Evolutionary conservation across 2,113 vertebrate genomes (phyloP).

Genomic region (Melanostigma gelatinosum): DNA sequence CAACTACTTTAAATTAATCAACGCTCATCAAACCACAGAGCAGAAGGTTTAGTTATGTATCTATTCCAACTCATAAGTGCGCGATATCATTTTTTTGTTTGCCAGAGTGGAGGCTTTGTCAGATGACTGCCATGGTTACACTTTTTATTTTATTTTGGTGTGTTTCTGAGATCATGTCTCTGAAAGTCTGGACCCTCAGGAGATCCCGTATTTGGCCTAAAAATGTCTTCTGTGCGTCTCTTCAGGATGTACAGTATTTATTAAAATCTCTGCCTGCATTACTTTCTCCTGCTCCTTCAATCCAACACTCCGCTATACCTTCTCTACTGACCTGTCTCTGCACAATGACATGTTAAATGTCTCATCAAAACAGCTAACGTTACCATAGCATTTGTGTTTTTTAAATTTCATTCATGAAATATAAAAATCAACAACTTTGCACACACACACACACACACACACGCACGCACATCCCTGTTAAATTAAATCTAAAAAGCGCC

Average conservation of each 20-base stretch:
- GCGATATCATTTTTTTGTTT: constrained; percentile 19
- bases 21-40: constrained; percentile 25
- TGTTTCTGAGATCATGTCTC: constrained; percentile 11
- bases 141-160: constrained; percentile 36
- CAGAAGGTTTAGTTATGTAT: constrained; percentile 34
- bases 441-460: constrained; percentile 4
- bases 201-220: constrained; percentile 20
- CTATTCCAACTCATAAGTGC: constrained; percentile 4
- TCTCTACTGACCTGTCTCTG: background rate
- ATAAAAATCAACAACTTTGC: background rate
- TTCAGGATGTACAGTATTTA: background rate
- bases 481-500: constrained; percentile 47
- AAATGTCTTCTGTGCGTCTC: constrained; percentile 25
- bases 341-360: background rate
- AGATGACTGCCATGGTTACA: constrained; percentile 9
- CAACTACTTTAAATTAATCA: constrained; percentile 40
- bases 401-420: background rate
- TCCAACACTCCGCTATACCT: background rate
- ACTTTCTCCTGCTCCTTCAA: background rate
- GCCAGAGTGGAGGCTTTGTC: constrained; percentile 18
- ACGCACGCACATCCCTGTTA: constrained; percentile 26
- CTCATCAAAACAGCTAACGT: background rate
- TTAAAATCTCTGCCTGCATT: constrained; percentile 14
- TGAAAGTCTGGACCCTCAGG: background rate
- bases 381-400: background rate